These are phyloP conservation scores for Suricata suricatta DNA, from an alignment of 2,113 vertebrate genomes.

Conservation along the genomic window DNA sequence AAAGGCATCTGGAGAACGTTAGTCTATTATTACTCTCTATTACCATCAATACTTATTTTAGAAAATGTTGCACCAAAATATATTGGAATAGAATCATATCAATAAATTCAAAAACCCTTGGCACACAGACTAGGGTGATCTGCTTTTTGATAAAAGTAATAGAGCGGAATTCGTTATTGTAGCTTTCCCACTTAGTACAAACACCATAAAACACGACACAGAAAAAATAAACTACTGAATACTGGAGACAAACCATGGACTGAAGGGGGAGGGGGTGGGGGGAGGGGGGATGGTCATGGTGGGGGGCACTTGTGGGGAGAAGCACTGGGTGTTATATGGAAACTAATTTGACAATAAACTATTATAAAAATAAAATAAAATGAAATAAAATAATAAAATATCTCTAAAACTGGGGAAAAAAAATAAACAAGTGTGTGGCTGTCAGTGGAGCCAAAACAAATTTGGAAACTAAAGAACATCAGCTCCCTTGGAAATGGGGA, in stretches of 20 bases:
- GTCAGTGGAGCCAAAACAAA: conserved; percentile 65
- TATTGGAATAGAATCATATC: conserved; percentile 51
- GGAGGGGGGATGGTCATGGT: no score
- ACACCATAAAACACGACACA: conserved; percentile 59
- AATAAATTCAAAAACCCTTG: conserved; percentile 53
- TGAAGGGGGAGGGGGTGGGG: no score
- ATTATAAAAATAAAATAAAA: no score
- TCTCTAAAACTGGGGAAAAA: no score
- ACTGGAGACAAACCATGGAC: no score
- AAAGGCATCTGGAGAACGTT: conserved; percentile 33
- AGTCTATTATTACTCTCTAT: conserved; percentile 20
- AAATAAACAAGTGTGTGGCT: conserved; percentile 66
- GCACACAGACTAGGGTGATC: conserved; percentile 36
- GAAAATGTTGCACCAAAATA: conserved; percentile 48
- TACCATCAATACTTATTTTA: conserved; percentile 47
- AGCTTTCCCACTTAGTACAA: conserved; percentile 61
- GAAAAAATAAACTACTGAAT: conserved; percentile 75
- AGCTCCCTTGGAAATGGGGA: conserved; percentile 49
- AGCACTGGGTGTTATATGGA: no score
- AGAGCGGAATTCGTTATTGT: conserved; percentile 42
- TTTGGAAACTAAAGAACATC: conserved; percentile 68
- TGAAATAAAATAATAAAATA: no score
- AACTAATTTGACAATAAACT: no score
- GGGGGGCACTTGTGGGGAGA: no score
- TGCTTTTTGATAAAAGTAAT: conserved; percentile 65